phyloP scores from a whole-genome alignment of 2,797 vertebrate genomes.

The Crax fasciolata region DNA sequence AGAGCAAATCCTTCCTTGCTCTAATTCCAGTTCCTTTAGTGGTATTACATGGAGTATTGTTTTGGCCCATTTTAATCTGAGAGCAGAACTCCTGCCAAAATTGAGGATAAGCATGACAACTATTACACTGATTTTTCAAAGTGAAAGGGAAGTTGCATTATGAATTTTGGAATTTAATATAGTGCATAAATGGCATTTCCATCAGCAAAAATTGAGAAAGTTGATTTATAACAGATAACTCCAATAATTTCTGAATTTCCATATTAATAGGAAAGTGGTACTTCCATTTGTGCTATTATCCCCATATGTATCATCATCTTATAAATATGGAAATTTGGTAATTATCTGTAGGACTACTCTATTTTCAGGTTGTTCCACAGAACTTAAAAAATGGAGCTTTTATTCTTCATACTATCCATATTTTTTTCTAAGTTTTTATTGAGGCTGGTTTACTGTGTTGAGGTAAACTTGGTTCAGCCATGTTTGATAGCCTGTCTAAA shows the following conservation, averaged over 20 bases:
- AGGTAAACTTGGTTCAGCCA: neutral
- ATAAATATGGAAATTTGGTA: slow-evolving; percentile 77
- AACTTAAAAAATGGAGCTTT: neutral
- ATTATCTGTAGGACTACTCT: slow-evolving; percentile 58
- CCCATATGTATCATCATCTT: slow-evolving; percentile 51
- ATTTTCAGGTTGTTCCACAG: slow-evolving; percentile 35
- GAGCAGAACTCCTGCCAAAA: slow-evolving; percentile 21
- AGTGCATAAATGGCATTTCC: slow-evolving; percentile 59
- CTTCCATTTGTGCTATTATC: slow-evolving; percentile 60
- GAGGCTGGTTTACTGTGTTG: neutral
- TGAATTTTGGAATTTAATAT: slow-evolving; percentile 45
- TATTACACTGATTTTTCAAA: slow-evolving; percentile 47
- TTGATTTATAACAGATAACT: slow-evolving; percentile 70
- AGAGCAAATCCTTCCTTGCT: neutral
- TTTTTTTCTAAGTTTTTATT: neutral
- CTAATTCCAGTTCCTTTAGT: neutral
- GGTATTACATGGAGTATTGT: neutral
- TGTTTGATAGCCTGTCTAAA: neutral
- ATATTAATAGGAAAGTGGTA: slow-evolving; percentile 68
- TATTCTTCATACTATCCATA: neutral
- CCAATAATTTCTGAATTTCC: slow-evolving; percentile 76
- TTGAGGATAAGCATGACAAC: slow-evolving; percentile 19
- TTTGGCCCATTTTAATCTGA: neutral
- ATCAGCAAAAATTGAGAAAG: slow-evolving; percentile 58
- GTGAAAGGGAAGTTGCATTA: slow-evolving; percentile 26